A percentile compares a stretch with the other conserved stretches of the same genome.
These are phyloP conservation scores for Diarsia mendica DNA, from an alignment of 2,888 invertebrate genomes.

Conservation along the genomic window DNA sequence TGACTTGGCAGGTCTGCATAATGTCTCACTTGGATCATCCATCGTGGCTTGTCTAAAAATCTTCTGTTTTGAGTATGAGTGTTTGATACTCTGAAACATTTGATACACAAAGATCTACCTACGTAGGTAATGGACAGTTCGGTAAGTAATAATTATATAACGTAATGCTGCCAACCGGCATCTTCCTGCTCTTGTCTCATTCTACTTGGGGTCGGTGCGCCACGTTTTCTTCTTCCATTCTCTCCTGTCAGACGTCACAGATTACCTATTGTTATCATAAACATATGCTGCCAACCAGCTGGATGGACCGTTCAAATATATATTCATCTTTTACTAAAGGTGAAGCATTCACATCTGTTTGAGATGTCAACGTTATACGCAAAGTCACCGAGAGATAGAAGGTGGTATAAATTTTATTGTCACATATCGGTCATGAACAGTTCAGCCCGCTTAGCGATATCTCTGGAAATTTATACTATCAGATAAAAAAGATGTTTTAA, in stretches of 20 bases:
- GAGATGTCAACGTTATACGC: conserved; percentile 8
- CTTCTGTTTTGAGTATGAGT: conserved; percentile 69
- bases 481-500: conserved; percentile 11
- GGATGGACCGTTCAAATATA: no score
- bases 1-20: conserved; percentile 93
- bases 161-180: not conserved
- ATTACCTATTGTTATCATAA: no score
- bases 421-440: conserved; percentile 30
- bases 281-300: no score
- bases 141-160: not conserved
- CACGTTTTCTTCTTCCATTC: not conserved
- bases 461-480: conserved; percentile 29
- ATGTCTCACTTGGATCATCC: conserved; percentile 85
- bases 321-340: no score
- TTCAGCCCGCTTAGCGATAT: conserved; percentile 55
- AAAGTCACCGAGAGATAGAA: not conserved
- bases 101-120: not conserved
- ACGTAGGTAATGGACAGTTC: no score
- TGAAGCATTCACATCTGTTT: conserved; percentile 4
- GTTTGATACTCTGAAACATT: conserved; percentile 71
- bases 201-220: not conserved
- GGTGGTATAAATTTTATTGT: conserved; percentile 13
- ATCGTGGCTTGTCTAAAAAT: conserved; percentile 76
- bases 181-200: not conserved
- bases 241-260: not conserved